Conservation (phyloP, 2,888 invertebrate species). For the Euzetes globulus region DNA sequence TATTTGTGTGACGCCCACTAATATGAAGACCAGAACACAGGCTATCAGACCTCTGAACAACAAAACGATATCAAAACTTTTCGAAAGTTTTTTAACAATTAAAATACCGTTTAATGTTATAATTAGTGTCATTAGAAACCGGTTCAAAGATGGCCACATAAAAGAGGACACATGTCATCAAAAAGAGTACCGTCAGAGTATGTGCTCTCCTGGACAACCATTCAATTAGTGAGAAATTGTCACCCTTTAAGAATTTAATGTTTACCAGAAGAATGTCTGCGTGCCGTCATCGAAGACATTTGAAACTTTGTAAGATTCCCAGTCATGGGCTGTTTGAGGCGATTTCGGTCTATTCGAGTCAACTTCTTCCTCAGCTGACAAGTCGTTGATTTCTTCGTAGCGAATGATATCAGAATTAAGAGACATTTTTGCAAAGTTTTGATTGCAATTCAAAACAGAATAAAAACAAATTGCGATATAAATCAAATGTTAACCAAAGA, state of each 20-base stretch:
- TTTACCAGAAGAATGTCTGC: conserved; percentile 52
- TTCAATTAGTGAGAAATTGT: conserved; percentile 17
- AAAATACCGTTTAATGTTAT: conserved; percentile 52
- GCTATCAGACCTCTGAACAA: conserved; percentile 51
- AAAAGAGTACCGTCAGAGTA: conserved; percentile 51
- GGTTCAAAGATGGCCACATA: conserved; percentile 52
- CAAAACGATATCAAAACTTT: neutral
- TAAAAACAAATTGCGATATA: neutral
- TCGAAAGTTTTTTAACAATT: neutral
- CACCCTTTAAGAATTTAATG: conserved; percentile 20
- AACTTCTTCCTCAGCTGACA: neutral
- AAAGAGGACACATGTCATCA: conserved; percentile 50
- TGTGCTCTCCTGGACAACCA: conserved; percentile 46
- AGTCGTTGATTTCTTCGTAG: conserved; percentile 29
- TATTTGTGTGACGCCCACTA: conserved; percentile 53
- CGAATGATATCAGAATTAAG: conserved; percentile 31
- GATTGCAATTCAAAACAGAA: neutral
- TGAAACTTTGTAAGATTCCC: conserved; percentile 47
- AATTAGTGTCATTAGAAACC: conserved; percentile 48
- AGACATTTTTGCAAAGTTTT: neutral
- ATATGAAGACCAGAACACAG: conserved; percentile 50
- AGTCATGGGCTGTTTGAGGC: conserved; percentile 45
- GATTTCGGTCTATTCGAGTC: neutral
- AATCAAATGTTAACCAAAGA: neutral
- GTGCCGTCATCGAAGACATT: conserved; percentile 51